Conservation (phyloP, 2,797 vertebrate species). For the Echeneis naucrates region DNA sequence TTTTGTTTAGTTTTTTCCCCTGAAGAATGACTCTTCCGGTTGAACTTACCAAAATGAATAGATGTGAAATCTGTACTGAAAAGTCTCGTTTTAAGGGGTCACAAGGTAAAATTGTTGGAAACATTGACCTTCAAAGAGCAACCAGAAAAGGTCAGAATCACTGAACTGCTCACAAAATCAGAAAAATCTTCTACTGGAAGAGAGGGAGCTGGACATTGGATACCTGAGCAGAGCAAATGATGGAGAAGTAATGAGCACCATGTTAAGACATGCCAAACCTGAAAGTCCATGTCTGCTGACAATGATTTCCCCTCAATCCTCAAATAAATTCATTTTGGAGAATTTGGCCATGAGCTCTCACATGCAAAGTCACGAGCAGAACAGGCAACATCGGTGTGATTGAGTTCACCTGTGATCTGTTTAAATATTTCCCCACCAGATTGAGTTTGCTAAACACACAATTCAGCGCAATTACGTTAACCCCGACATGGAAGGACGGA, state of each 20-base stretch:
- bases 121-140: neutral
- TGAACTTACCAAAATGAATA: neutral
- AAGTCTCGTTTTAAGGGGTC: neutral
- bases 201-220: neutral
- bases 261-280: constrained; percentile 9
- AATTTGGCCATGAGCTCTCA: constrained; percentile 27
- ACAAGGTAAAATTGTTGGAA: neutral
- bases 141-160: neutral
- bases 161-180: neutral
- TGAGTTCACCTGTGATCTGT: constrained; percentile 65
- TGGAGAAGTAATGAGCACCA: neutral
- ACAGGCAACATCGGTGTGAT: constrained; percentile 63
- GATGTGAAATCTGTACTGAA: neutral
- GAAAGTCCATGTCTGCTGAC: constrained; percentile 22
- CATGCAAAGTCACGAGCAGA: constrained; percentile 62
- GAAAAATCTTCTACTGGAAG: neutral
- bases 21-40: neutral
- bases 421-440: constrained; percentile 79
- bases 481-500: constrained; percentile 28
- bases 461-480: constrained; percentile 70
- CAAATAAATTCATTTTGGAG: constrained; percentile 41
- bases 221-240: constrained; percentile 11
- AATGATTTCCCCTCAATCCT: constrained; percentile 26
- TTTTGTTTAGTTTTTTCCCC: no score
- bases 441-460: constrained; percentile 81